phyloP scores from a whole-genome alignment of 2,797 vertebrate genomes.

The Tenualosa thibaudeaui region DNA sequence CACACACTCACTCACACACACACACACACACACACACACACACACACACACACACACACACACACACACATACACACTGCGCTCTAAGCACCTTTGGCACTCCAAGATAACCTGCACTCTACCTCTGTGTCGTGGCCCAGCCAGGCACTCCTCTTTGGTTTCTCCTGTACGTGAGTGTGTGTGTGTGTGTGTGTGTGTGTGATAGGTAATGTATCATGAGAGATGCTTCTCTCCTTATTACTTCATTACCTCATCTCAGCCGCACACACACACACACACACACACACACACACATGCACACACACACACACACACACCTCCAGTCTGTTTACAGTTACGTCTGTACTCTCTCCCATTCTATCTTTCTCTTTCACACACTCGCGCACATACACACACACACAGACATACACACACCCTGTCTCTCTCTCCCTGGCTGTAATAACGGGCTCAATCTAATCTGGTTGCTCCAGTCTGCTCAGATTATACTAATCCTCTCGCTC shows the following conservation, averaged over 20 bases:
- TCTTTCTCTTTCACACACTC: neutral
- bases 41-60: neutral
- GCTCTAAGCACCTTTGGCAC: neutral
- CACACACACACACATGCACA: too few relatives aligned
- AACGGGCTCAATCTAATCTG: slow-evolving; percentile 75
- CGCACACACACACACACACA: too few relatives aligned
- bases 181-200: neutral
- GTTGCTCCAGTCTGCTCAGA: slow-evolving; percentile 71
- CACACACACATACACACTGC: slow-evolving; percentile 39
- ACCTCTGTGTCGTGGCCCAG: neutral
- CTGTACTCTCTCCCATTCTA: neutral
- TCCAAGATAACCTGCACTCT: slow-evolving; percentile 9
- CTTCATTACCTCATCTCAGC: neutral
- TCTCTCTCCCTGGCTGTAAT: slow-evolving; percentile 47
- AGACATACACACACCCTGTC: neutral
- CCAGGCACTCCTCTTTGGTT: too few relatives aligned
- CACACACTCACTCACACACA: neutral
- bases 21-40: slow-evolving; percentile 3
- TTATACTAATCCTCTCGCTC: slow-evolving; percentile 72
- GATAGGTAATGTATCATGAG: neutral
- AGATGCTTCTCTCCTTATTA: neutral
- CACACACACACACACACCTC: neutral
- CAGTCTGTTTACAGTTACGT: neutral
- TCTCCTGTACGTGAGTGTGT: neutral
- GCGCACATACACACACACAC: neutral